A percentile compares a stretch with the other conserved stretches of the same genome.
These are phyloP conservation scores for Crotalus helleri DNA, from an alignment of 2,113 vertebrate species.

Conservation along the genomic window DNA sequence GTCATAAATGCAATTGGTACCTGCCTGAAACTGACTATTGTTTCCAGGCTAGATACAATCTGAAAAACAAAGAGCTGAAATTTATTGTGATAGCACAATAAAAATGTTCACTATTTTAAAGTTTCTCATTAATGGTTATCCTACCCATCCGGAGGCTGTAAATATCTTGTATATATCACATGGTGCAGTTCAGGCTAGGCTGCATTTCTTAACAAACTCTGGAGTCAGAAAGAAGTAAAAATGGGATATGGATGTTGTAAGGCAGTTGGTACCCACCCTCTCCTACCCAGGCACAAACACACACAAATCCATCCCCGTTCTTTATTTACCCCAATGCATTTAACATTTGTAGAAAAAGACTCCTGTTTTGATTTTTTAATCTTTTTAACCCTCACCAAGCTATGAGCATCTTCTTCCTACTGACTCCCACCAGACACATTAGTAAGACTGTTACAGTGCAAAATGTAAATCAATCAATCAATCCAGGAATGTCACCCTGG, in stretches of 20 bases:
- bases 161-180: neutral
- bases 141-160: neutral
- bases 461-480: neutral
- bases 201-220: neutral
- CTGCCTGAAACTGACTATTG: neutral
- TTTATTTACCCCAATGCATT: accelerated
- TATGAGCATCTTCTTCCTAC: accelerated
- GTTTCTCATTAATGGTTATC: neutral
- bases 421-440: accelerated
- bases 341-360: accelerated
- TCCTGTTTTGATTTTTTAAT: neutral
- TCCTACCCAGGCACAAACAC: neutral
- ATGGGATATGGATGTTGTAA: neutral
- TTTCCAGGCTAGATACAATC: neutral
- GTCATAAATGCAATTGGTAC: neutral
- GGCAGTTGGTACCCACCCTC: neutral
- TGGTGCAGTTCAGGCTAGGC: neutral
- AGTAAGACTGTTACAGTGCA: accelerated
- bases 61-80: neutral
- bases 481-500: neutral
- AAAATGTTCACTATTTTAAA: neutral
- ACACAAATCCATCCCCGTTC: accelerated
- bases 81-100: neutral
- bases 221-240: neutral
- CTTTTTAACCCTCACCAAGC: neutral